A percentile compares a stretch with the other conserved stretches of the same genome.
phyloP scores from a whole-genome alignment of 2,797 vertebrate genomes.

The Menidia menidia region DNA sequence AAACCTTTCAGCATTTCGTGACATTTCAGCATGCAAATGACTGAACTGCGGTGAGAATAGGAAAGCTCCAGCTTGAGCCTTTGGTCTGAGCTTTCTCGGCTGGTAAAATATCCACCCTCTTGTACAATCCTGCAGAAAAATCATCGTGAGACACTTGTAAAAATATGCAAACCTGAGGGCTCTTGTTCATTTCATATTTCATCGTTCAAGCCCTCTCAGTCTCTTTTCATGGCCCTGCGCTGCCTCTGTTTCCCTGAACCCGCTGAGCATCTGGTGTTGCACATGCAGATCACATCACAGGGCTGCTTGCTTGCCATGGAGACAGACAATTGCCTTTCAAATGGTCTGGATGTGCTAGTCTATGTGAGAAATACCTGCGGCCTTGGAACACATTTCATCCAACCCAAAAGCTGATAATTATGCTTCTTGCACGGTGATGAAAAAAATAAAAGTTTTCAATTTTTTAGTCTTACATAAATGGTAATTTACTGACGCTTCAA shows the following conservation, averaged over 20 bases:
- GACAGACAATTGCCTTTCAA: slow-evolving; percentile 79
- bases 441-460: no score
- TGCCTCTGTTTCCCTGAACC: slow-evolving; percentile 47
- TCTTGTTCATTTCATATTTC: slow-evolving; percentile 14
- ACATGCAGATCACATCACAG: slow-evolving; percentile 46
- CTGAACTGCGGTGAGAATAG: background rate
- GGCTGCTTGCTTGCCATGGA: slow-evolving; percentile 76
- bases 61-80: slow-evolving; percentile 1
- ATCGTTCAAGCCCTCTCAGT: slow-evolving; percentile 39
- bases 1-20: no score
- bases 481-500: slow-evolving; percentile 8
- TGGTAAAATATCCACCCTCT: slow-evolving; percentile 1
- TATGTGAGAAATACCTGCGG: slow-evolving; percentile 44
- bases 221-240: slow-evolving; percentile 32
- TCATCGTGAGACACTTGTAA: background rate
- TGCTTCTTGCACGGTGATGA: background rate
- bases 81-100: background rate
- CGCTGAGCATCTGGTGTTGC: slow-evolving; percentile 51
- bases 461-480: background rate
- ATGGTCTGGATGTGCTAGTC: slow-evolving; percentile 51
- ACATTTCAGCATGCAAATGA: background rate
- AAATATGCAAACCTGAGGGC: slow-evolving; percentile 32
- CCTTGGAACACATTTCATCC: slow-evolving; percentile 54
- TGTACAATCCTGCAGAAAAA: slow-evolving; percentile 15
- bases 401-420: slow-evolving; percentile 45